These are phyloP conservation scores for Ochropleura leucogaster DNA, from an alignment of 2,888 invertebrate species.

Conservation along the genomic window DNA sequence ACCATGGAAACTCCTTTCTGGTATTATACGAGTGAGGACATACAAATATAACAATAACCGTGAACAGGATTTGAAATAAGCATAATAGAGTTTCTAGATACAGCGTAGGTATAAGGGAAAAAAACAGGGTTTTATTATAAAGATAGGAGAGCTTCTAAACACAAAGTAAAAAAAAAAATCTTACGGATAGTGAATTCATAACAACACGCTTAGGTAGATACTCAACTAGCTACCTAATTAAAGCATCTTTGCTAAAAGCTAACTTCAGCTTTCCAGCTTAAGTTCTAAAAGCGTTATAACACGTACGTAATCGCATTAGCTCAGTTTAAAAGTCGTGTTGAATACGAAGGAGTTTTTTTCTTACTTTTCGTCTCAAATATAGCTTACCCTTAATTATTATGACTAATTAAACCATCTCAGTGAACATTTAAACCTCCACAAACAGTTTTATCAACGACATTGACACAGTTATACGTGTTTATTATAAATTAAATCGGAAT, in stretches of 20 bases:
- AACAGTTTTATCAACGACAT: constrained; percentile 64
- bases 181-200: not conserved
- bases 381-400: constrained; percentile 38
- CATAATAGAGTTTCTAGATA: no score
- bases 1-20: no score
- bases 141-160: no score
- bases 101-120: no score
- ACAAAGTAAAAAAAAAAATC: no score
- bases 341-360: no score
- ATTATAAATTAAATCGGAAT: constrained; percentile 26
- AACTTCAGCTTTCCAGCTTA: not conserved
- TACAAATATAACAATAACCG: no score
- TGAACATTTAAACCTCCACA: constrained; percentile 52
- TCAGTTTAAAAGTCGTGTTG: not conserved
- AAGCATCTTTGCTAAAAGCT: not conserved
- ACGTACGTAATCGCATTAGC: not conserved
- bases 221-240: not conserved
- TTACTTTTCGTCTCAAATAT: not conserved
- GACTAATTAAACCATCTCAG: constrained; percentile 18
- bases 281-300: not conserved
- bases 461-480: constrained; percentile 58
- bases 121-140: no score
- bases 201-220: not conserved
- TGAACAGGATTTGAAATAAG: no score
- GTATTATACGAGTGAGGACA: no score